Conservation (phyloP, 2,888 invertebrate genomes). For the Ditula angustiorana region DNA sequence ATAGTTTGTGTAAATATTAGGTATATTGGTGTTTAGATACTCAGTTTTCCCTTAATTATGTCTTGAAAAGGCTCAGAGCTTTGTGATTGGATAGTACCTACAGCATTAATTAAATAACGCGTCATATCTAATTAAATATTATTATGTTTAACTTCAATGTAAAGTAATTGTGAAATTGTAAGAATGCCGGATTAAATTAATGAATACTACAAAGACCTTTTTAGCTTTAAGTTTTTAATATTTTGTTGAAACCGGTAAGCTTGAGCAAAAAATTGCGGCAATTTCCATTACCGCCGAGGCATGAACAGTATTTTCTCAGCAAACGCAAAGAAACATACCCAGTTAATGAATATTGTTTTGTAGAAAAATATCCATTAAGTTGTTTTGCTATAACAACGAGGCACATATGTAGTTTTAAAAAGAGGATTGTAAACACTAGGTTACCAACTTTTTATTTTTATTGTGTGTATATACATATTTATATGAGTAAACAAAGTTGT, state of each 20-base stretch:
- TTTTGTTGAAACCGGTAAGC: conserved; percentile 3
- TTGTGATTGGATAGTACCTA: too few relatives aligned
- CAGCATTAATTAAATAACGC: too few relatives aligned
- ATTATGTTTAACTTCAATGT: too few relatives aligned
- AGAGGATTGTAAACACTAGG: not conserved
- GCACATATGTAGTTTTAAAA: not conserved
- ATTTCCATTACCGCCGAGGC: not conserved
- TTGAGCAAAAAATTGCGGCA: not conserved
- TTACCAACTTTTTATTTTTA: not conserved
- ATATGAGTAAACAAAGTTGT: not conserved
- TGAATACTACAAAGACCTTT: too few relatives aligned
- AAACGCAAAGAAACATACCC: not conserved
- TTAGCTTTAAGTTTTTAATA: not conserved
- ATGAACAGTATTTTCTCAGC: not conserved
- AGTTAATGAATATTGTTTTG: not conserved
- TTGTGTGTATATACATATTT: not conserved
- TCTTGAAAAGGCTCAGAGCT: too few relatives aligned
- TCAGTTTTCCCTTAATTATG: too few relatives aligned
- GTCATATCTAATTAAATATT: too few relatives aligned
- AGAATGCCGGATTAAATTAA: too few relatives aligned
- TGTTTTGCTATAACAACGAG: not conserved
- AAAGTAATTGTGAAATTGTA: too few relatives aligned
- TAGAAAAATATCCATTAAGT: not conserved
- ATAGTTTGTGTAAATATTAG: too few relatives aligned
- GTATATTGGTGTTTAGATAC: too few relatives aligned